Conservation (phyloP, 2,888 invertebrate genomes). For the Horisme vitalbata region DNA sequence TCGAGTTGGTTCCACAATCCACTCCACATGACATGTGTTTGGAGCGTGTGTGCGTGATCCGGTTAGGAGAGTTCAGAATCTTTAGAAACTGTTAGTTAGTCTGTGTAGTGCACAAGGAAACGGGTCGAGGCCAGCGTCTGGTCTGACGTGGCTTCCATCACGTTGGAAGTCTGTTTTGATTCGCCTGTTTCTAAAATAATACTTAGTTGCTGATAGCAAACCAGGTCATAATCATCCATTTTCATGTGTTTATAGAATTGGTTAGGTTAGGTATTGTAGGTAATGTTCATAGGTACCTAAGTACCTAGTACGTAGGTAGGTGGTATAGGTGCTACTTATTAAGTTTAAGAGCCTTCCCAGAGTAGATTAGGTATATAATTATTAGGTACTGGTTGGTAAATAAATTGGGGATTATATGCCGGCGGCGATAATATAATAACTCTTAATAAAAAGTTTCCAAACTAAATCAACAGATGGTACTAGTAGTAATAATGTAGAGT, state of each 20-base stretch:
- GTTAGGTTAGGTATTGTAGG: background rate
- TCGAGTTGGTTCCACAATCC: constrained; percentile 44
- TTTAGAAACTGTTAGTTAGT: constrained; percentile 11
- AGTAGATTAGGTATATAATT: too few species aligned
- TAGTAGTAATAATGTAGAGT: constrained; percentile 25
- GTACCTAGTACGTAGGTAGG: too few species aligned
- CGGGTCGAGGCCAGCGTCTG: constrained; percentile 49
- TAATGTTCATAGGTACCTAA: too few species aligned
- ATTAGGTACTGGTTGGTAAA: too few species aligned
- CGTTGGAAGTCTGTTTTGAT: constrained; percentile 5
- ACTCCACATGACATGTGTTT: constrained; percentile 8
- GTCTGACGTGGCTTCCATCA: constrained; percentile 23
- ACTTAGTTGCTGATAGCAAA: background rate
- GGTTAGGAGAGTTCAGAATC: constrained; percentile 41
- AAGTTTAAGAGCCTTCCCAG: too few species aligned
- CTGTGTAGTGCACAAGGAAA: constrained; percentile 34
- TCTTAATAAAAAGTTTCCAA: background rate
- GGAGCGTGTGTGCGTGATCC: constrained; percentile 45
- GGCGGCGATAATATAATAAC: too few species aligned
- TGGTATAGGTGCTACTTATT: too few species aligned
- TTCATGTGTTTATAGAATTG: background rate
- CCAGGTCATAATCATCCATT: background rate
- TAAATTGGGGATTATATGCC: too few species aligned
- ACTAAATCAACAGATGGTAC: constrained; percentile 41
- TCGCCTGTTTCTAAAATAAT: constrained; percentile 3